Base-by-base conservation (phyloP, 1,140 invertebrate species). In the Pogonognathellus flavescens region DNA sequence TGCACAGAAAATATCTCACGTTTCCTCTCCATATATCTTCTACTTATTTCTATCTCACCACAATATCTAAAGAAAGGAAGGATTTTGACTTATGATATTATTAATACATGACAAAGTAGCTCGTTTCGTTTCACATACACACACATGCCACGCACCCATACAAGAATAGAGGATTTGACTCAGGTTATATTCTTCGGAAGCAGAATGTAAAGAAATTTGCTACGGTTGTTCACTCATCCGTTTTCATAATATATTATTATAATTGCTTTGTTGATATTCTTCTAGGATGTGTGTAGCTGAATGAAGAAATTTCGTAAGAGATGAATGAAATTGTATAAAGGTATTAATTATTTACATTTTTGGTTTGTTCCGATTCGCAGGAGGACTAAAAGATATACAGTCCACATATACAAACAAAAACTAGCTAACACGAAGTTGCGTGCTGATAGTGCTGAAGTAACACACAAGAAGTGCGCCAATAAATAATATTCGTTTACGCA, bases 211-310 rank as follows among this genome's bases (percentile, higher is more conserved):
- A 25, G 22, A 66, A 31, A 66, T 31, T 66, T 66, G 62, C 62
- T 66, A 66, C 22, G 62, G 62, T 66, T 66, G 20, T 20, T 66
- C 62, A 66, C 62, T 66, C 62, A 66, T 14, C 18, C 62, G 20
- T 66, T 13, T 66, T 66, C 11, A 14, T 20, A 20, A 0, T 60
- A 20, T n/a, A n/a, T n/a, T n/a, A n/a, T n/a, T n/a, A n/a, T n/a
- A n/a, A n/a, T 9, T 20, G 22, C 22, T 14, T 55, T 55, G 11
- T 55, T 55, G 16, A 5, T 55, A 55, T 55, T 55, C 2, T 14
- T 1, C 53, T 10, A 20, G 60, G 8, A 62, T 20, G n/a, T 25
- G 25, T 25, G 11, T 10, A 25, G 10, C 20, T 4, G 53, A 14
- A 55, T 1, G 16, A 5, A 55, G 0, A 66, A 2, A 25, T 25